A percentile compares a stretch with the other conserved stretches of the same genome.
Conservation (phyloP, 1,140 invertebrate species). For the Sitophilus oryzae region DNA sequence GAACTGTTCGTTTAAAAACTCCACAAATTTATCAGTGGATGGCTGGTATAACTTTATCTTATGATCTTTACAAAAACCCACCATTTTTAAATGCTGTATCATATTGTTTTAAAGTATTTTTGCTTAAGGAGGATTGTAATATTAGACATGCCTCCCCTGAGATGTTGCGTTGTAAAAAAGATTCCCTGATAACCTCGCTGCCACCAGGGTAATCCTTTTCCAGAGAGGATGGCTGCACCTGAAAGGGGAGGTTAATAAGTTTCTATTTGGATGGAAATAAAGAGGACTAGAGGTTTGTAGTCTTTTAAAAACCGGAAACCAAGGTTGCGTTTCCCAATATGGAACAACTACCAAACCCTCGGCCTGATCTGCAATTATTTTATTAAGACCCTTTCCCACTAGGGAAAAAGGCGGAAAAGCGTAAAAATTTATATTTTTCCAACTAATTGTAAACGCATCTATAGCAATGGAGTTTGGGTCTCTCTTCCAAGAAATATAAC, state of each 20-base stretch:
- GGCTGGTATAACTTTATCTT: neutral
- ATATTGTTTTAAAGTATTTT: neutral
- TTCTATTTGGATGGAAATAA: neutral
- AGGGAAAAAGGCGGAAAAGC: constrained; percentile 31
- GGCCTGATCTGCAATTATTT: constrained; percentile 28
- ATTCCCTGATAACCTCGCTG: neutral
- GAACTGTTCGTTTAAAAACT: neutral
- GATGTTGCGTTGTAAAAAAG: neutral
- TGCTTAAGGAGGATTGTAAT: neutral
- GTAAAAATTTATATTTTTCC: constrained; percentile 21
- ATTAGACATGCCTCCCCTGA: neutral
- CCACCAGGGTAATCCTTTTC: neutral
- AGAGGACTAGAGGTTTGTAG: neutral
- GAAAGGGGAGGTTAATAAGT: constrained; percentile 1
- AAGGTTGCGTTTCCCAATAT: constrained; percentile 20
- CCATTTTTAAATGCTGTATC: neutral
- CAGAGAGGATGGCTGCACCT: neutral
- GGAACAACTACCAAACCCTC: constrained; percentile 27
- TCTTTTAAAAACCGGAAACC: constrained; percentile 24
- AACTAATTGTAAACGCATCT: constrained; percentile 20
- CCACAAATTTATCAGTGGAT: neutral
- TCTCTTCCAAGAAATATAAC: constrained; percentile 27
- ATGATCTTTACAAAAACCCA: neutral
- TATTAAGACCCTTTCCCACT: constrained; percentile 21
- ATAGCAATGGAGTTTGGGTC: constrained; percentile 25